phyloP scores from a whole-genome alignment of 2,113 vertebrate species.

The Microcebus lehilahytsara region DNA sequence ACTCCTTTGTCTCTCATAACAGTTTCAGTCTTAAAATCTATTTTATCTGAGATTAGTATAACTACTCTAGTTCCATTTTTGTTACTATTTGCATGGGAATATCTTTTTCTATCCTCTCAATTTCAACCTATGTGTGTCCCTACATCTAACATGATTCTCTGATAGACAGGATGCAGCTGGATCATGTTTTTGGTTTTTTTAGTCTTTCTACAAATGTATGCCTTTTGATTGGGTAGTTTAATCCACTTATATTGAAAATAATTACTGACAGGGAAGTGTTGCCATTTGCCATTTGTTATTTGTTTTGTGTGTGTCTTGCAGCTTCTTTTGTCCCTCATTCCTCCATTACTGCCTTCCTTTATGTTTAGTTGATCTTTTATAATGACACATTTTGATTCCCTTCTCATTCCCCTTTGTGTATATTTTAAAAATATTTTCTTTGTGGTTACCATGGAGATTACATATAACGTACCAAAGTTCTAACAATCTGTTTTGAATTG shows the following conservation, averaged over 20 bases:
- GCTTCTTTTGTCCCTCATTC: not conserved
- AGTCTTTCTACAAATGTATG: not conserved
- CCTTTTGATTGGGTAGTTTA: not conserved
- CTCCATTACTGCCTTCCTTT: no score
- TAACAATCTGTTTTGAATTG: not conserved
- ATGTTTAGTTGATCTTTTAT: no score
- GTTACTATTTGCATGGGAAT: not conserved
- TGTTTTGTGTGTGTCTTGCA: not conserved
- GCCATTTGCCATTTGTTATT: not conserved
- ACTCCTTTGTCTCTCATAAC: not conserved
- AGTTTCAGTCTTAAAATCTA: not conserved
- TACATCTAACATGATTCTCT: not conserved
- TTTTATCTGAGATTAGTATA: not conserved
- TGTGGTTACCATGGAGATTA: not conserved
- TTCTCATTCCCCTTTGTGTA: no score
- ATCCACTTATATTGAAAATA: not conserved
- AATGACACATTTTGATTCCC: no score
- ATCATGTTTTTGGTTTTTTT: not conserved
- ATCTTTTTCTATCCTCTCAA: not conserved
- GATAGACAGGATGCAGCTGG: not conserved
- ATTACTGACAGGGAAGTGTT: not conserved
- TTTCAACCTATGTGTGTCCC: not conserved
- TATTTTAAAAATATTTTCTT: not conserved
- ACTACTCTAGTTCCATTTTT: not conserved
- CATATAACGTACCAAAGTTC: not conserved